Evolutionary conservation across 2,888 invertebrate genomes (phyloP).

Genomic region (Ichneumoninae sp.): DNA sequence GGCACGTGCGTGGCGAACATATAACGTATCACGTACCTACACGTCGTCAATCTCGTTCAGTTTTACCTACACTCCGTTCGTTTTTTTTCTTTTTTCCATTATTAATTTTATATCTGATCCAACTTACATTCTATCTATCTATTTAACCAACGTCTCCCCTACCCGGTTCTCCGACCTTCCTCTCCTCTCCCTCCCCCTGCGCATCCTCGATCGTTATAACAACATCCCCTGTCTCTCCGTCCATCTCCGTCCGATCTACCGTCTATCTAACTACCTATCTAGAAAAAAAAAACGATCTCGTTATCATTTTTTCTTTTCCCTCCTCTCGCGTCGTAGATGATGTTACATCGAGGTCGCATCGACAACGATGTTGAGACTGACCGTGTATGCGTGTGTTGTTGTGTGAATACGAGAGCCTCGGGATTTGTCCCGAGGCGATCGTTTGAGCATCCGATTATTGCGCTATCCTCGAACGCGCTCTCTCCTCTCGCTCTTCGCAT

Average conservation of each 20-base stretch:
- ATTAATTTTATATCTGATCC: conserved; percentile 47
- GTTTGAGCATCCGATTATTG: conserved; percentile 62
- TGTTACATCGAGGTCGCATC: conserved; percentile 42
- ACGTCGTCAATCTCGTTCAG: conserved; percentile 39
- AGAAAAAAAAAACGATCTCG: conserved; percentile 51
- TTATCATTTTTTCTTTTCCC: conserved; percentile 20
- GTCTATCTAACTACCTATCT: conserved; percentile 60
- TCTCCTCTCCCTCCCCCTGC: conserved; percentile 5
- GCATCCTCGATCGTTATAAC: conserved; percentile 4
- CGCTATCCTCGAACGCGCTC: conserved; percentile 29
- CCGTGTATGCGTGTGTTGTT: conserved; percentile 12
- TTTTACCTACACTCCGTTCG: conserved; percentile 43
- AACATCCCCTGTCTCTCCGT: not conserved
- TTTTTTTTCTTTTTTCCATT: conserved; percentile 12
- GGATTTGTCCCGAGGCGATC: conserved; percentile 29
- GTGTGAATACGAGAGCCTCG: conserved; percentile 46
- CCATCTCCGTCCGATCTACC: conserved; percentile 36
- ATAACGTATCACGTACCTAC: conserved; percentile 68
- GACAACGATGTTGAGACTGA: conserved; percentile 46
- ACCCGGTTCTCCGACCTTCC: conserved; percentile 14
- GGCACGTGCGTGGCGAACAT: conserved; percentile 70
- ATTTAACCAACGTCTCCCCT: conserved; percentile 24
- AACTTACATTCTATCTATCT: conserved; percentile 55
- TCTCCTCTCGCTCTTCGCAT: not conserved
- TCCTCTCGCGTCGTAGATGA: conserved; percentile 26